Evolutionary conservation across 1,140 invertebrate genomes (phyloP).

Genomic region (Calephelis virginiensis): DNA sequence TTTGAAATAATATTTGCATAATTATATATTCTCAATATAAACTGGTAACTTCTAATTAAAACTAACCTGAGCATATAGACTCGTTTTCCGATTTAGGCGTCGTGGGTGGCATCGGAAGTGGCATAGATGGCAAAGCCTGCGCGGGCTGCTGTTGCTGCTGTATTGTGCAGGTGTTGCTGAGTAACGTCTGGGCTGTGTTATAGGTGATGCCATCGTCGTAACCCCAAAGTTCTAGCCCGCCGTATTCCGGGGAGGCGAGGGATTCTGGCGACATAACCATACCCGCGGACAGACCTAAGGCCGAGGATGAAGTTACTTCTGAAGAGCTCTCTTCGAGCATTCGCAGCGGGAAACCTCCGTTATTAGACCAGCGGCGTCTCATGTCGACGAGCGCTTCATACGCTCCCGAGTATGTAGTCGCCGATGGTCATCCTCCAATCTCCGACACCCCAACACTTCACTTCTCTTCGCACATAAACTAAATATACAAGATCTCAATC

Average conservation of each 20-base stretch:
- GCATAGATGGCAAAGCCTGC: constrained; percentile 74
- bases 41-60: constrained; percentile 5
- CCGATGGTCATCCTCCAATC: constrained; percentile 66
- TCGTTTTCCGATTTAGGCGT: constrained; percentile 78
- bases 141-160: constrained; percentile 63
- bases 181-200: constrained; percentile 55
- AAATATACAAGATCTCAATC: constrained; percentile 47
- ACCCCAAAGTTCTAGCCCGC: constrained; percentile 91
- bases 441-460: constrained; percentile 58
- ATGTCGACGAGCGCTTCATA: constrained; percentile 76
- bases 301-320: constrained; percentile 86
- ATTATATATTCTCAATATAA: background rate
- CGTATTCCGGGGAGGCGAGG: constrained; percentile 82
- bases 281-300: constrained; percentile 78
- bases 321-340: constrained; percentile 86
- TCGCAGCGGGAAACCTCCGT: constrained; percentile 82
- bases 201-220: constrained; percentile 76
- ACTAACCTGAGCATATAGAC: constrained; percentile 76
- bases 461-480: constrained; percentile 69
- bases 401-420: constrained; percentile 54
- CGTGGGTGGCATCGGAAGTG: constrained; percentile 70
- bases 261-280: constrained; percentile 85
- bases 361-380: constrained; percentile 85
- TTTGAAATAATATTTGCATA: constrained; percentile 11
- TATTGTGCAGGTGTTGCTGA: constrained; percentile 60